Conservation (phyloP, 2,888 invertebrate species). For the Drosophila nigricruria region DNA sequence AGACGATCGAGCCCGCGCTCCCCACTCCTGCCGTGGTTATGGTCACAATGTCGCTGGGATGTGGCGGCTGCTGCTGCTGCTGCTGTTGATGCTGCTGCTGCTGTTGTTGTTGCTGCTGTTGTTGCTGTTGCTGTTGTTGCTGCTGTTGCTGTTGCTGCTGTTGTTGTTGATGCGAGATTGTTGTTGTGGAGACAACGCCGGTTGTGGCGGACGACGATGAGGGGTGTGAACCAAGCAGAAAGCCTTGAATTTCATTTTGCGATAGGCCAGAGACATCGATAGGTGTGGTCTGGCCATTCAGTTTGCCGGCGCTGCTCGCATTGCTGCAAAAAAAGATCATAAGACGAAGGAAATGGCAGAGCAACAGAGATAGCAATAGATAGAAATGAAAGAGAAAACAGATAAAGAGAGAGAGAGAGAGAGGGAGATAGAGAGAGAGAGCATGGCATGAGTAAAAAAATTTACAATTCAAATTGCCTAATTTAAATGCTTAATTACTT, state of each 20-base stretch:
- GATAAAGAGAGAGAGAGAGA: background rate
- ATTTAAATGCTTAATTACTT: constrained; percentile 10
- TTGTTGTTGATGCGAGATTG: constrained; percentile 78
- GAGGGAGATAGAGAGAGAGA: constrained; percentile 6
- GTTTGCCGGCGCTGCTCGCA: constrained; percentile 83
- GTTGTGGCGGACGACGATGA: constrained; percentile 83
- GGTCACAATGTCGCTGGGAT: constrained; percentile 83
- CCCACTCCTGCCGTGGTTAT: constrained; percentile 77
- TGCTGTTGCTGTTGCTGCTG: constrained; percentile 72
- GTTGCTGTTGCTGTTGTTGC: constrained; percentile 69
- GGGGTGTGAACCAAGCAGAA: constrained; percentile 86
- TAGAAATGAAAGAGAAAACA: background rate
- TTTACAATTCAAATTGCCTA: constrained; percentile 1
- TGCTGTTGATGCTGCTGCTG: constrained; percentile 70
- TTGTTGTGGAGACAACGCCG: constrained; percentile 81
- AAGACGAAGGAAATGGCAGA: constrained; percentile 12
- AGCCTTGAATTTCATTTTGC: constrained; percentile 86
- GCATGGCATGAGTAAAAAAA: constrained; percentile 47
- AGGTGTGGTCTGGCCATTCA: constrained; percentile 86
- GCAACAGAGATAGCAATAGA: constrained; percentile 24
- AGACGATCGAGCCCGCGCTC: constrained; percentile 82
- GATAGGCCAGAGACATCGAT: constrained; percentile 86
- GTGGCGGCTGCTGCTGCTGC: constrained; percentile 66
- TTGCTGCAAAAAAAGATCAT: constrained; percentile 73
- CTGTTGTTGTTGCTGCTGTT: constrained; percentile 67